These are phyloP conservation scores for Phyllostomus discolor DNA, from an alignment of 2,113 vertebrate genomes.

Conservation along the genomic window DNA sequence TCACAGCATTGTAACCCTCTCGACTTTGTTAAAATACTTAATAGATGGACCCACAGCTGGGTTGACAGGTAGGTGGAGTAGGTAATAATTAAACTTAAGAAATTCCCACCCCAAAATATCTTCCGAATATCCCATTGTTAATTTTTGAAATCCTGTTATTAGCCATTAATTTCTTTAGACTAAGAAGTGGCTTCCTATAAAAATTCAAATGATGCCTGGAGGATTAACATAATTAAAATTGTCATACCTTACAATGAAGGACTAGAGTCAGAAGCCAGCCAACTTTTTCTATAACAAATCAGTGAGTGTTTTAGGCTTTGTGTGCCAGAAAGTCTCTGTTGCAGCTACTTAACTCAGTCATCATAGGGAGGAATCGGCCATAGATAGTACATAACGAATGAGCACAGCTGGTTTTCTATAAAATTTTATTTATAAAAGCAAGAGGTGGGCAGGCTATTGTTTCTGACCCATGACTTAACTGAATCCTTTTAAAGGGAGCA, in stretches of 20 bases:
- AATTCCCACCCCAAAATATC: background rate
- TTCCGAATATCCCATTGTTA: background rate
- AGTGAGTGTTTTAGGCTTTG: background rate
- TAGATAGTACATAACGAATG: background rate
- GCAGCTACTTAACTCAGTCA: background rate
- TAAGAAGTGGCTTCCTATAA: conserved; percentile 44
- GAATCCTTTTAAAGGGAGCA: background rate
- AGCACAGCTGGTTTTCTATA: background rate
- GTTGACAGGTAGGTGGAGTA: background rate
- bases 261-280: background rate
- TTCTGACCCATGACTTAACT: background rate
- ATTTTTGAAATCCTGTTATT: conserved; percentile 9
- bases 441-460: background rate
- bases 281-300: background rate
- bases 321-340: background rate
- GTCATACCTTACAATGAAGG: background rate
- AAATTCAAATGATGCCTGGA: conserved; percentile 5
- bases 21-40: background rate
- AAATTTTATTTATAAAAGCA: background rate
- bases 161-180: conserved; percentile 25
- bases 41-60: background rate
- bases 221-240: conserved; percentile 17
- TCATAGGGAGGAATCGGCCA: background rate
- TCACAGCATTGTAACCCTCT: background rate
- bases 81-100: background rate